phyloP scores from a whole-genome alignment of 2,113 vertebrate species.

The Nothobranchius furzeri region DNA sequence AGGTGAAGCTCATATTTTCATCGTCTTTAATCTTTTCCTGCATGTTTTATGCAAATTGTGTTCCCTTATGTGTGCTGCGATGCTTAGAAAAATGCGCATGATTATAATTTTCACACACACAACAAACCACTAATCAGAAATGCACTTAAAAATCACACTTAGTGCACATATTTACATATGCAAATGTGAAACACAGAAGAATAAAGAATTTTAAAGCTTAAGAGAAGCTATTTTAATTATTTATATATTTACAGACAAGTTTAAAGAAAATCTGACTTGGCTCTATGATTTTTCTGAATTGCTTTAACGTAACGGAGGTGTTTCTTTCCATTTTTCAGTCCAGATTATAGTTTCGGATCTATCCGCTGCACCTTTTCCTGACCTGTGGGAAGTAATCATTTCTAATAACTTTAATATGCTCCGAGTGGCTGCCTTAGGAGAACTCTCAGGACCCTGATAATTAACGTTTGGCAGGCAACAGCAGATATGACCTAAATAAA shows the following conservation, averaged over 20 bases:
- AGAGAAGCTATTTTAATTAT: too few species aligned
- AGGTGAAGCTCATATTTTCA: too few species aligned
- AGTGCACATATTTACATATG: too few species aligned
- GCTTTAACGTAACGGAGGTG: slow-evolving; percentile 6
- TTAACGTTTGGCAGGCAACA: neutral
- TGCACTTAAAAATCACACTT: neutral
- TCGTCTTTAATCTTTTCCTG: too few species aligned
- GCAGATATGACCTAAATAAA: neutral
- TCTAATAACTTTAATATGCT: slow-evolving; percentile 41
- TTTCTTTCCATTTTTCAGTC: slow-evolving; percentile 21
- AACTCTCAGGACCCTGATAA: slow-evolving; percentile 1
- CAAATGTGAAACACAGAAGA: too few species aligned
- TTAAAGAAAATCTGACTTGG: neutral
- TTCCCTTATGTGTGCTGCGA: slow-evolving; percentile 9
- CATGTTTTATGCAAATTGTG: slow-evolving; percentile 1
- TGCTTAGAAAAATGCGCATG: slow-evolving; percentile 16
- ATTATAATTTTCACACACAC: slow-evolving; percentile 1
- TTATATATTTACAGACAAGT: too few species aligned
- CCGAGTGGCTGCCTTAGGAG: neutral
- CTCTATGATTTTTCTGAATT: neutral
- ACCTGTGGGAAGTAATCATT: slow-evolving; percentile 32
- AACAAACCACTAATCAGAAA: neutral
- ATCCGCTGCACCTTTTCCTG: slow-evolving; percentile 19
- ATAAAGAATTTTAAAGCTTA: too few species aligned
- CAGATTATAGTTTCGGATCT: slow-evolving; percentile 17